Evolutionary conservation across 2,113 vertebrate genomes (phyloP), one percentile per base, ranked within the genome.

Genomic region (Misgurnus mizolepis): DNA sequence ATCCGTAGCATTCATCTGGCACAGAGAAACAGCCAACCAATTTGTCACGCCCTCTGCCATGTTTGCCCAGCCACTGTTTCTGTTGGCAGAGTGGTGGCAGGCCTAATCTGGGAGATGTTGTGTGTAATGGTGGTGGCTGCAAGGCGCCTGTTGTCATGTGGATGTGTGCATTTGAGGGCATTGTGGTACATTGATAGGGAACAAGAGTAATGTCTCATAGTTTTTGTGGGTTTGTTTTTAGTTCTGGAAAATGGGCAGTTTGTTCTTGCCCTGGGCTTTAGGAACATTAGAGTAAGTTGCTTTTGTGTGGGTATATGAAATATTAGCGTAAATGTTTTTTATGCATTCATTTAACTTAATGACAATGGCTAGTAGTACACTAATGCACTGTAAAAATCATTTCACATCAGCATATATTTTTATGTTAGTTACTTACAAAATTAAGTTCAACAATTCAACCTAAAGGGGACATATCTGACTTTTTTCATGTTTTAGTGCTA

Each of bases 101-200:
- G 72, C 77, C 86, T 88, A 86, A 45, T 90, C 88, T 92, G 89
- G 81, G 87, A 86, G 84, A 83, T 77, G 55, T 85, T 82, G 86
- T 81, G 78, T 84, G 76, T 83, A 78, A 85, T 45, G 49, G 72
- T 78, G 79, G 81, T 78, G 79, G 81, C 66, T 81, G 18, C 84
- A 74, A 74, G 76, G 81, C 73, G 27, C 80, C 80, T 74, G 40
- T 86, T 81, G 83, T 83, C 76, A 82, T 82, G 82, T 82, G 50
- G 82, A 79, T 12, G 7, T 74, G 49, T 53, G 47, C 18, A 6
- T 43, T 58, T 71, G 2, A 58, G 68, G 34, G 2, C 55, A 40
- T 84, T 80, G 65, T 78, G 82, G 83, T 40, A 43, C 62, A 67
- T 27, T 71, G 64, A 69, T 53, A 60, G 83, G 17, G 6, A 68